Percentiles rank a stretch among this genome's conserved stretches.
Conservation (phyloP, 2,888 invertebrate genomes). For the Ophion costatus region DNA sequence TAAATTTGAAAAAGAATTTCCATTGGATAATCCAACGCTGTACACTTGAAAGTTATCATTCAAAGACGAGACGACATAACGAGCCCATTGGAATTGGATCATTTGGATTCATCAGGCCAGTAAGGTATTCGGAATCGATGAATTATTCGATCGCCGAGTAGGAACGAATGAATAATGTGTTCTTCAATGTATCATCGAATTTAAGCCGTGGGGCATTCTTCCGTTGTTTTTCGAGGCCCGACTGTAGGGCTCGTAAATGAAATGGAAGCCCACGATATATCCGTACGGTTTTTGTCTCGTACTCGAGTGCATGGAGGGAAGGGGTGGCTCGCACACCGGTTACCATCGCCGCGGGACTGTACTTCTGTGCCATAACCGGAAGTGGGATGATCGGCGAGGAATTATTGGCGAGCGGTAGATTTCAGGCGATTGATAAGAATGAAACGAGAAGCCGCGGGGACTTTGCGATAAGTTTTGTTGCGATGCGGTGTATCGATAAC, state of each 20-base stretch:
- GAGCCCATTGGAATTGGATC: background rate
- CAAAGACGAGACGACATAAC: slow-evolving; percentile 5
- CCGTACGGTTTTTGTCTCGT: slow-evolving; percentile 37
- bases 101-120: slow-evolving; percentile 15
- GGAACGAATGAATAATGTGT: background rate
- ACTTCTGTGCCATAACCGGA: slow-evolving; percentile 51
- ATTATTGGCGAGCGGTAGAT: slow-evolving; percentile 58
- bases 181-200: slow-evolving; percentile 4
- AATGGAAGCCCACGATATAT: slow-evolving; percentile 11
- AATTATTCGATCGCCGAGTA: background rate
- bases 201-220: background rate
- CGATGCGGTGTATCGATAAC: background rate
- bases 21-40: background rate
- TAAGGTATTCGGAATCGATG: background rate
- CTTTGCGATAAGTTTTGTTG: slow-evolving; percentile 33
- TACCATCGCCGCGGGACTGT: slow-evolving; percentile 42
- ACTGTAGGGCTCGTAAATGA: slow-evolving; percentile 17
- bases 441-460: slow-evolving; percentile 31
- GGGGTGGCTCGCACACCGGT: slow-evolving; percentile 43
- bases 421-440: slow-evolving; percentile 50
- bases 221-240: background rate
- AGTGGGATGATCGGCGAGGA: slow-evolving; percentile 56
- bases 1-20: background rate
- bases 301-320: background rate
- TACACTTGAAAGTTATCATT: background rate